These are phyloP conservation scores for Steinernema hermaphroditum DNA, from an alignment of 2,888 invertebrate genomes.

Conservation along the genomic window DNA sequence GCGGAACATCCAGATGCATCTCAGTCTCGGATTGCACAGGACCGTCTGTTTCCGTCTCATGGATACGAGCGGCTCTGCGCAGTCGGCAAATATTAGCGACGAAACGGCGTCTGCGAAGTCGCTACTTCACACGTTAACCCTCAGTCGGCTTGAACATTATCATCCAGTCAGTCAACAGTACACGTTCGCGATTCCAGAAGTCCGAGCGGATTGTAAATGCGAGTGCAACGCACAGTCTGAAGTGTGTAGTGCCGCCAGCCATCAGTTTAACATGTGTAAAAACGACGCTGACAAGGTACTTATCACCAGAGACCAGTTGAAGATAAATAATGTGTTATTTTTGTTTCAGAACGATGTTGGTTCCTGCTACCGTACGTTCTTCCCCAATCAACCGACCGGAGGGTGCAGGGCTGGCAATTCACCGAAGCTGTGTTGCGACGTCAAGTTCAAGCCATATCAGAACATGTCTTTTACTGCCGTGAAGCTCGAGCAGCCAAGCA, in stretches of 20 bases:
- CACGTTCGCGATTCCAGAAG: constrained; percentile 64
- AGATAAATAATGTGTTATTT: not conserved
- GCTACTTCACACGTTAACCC: constrained; percentile 56
- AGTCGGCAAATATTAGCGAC: constrained; percentile 3
- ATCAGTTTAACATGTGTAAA: constrained; percentile 49
- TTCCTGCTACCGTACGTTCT: constrained; percentile 64
- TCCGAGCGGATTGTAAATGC: constrained; percentile 61
- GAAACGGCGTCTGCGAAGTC: constrained; percentile 41
- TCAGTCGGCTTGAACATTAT: constrained; percentile 62
- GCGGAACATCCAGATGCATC: constrained; percentile 53
- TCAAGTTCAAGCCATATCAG: constrained; percentile 50
- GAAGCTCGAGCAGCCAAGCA: constrained; percentile 57
- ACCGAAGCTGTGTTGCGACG: constrained; percentile 62
- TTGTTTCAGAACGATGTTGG: not conserved
- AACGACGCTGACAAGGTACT: constrained; percentile 39
- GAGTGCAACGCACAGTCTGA: constrained; percentile 55
- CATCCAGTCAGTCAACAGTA: constrained; percentile 63
- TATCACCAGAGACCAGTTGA: not conserved
- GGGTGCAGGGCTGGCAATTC: constrained; percentile 51
- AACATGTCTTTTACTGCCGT: constrained; percentile 60
- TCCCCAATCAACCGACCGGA: constrained; percentile 60
- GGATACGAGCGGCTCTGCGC: constrained; percentile 4
- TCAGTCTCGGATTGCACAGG: constrained; percentile 52
- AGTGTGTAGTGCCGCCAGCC: constrained; percentile 46
- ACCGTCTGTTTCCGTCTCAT: constrained; percentile 54